phyloP scores from a whole-genome alignment of 2,797 vertebrate species.

The Gallinago stenura region DNA sequence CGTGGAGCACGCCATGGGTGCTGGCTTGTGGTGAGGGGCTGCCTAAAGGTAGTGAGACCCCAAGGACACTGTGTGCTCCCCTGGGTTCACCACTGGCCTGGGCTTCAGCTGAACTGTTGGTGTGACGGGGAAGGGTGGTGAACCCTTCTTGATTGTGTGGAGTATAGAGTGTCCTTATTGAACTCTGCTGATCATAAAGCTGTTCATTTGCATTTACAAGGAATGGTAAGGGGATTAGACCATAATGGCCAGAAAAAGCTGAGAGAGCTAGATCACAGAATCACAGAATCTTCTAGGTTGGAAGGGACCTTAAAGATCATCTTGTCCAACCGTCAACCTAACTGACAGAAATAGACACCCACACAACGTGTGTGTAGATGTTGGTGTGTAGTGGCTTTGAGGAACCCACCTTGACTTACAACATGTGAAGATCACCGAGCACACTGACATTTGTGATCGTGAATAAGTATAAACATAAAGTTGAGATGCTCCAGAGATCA shows the following conservation, averaged over 20 bases:
- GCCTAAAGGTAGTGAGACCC: background rate
- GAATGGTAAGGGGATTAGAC: background rate
- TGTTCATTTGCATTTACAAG: background rate
- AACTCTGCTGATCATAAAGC: background rate
- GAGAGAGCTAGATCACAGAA: no score
- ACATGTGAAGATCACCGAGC: background rate
- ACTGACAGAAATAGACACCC: no score
- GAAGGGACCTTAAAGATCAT: no score
- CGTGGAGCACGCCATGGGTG: background rate
- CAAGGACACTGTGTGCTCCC: background rate
- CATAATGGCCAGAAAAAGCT: background rate
- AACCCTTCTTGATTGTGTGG: background rate
- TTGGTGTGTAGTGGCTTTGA: background rate
- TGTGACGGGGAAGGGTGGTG: background rate
- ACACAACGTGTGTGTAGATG: no score
- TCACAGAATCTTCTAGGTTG: no score
- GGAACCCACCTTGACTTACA: background rate
- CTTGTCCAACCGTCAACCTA: no score
- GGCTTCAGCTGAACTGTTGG: background rate
- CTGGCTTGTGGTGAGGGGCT: background rate
- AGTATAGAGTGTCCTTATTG: background rate
- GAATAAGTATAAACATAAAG: background rate
- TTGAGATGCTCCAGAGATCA: background rate
- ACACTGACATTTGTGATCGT: background rate
- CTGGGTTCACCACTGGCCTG: background rate